Base-by-base conservation (phyloP, 1,140 invertebrate genomes). In the Trichogramma pretiosum region DNA sequence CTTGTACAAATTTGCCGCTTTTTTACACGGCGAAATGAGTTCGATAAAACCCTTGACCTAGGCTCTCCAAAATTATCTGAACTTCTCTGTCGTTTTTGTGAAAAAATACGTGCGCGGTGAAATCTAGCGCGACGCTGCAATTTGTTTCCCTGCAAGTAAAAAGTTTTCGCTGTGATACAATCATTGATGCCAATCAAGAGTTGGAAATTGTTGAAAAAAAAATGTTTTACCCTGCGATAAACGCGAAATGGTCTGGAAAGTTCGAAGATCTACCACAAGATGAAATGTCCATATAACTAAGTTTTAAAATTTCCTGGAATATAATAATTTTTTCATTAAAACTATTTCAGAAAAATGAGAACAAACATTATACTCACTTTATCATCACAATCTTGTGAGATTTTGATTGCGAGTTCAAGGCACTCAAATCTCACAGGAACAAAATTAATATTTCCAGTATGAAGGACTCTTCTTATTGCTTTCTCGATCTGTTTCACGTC, bases 241-340 rank as follows among this genome's bases (percentile, higher is more conserved):
- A 82, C 44, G 76, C 77, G 65, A 81, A 80, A 60, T 77, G 73
- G 56, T 77, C 60, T 13, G 77, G 70, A 54, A 72, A 65, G 48
- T 74, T 70, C 3, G 65, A 63, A 11, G 76, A 72, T 44, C 74
- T 64, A 10, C 79, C 79, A 65, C 80, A 82, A 0, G 79, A 77
- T 2, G 79, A 80, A 36, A 82, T 80, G 63, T 81, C 77, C 68
- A 80, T 81, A 53, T 78, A 82, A 23, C 70, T 74, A 60, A 79
- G 77, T 48, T 74, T 70, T 45, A 76, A 62, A 21, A 80, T 54
- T 11, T 63, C 43, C 71, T 73, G 47, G 48, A 67, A 56, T 41
- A 43, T 14, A 42, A 16, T 5, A 22, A n/a, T n/a, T n/a, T n/a
- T n/a, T n/a, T n/a, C n/a, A 34, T 4, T 8, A 5, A 34, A 34